Evolutionary conservation across 1,140 invertebrate genomes (phyloP).

Genomic region (Hyphantria cunea): DNA sequence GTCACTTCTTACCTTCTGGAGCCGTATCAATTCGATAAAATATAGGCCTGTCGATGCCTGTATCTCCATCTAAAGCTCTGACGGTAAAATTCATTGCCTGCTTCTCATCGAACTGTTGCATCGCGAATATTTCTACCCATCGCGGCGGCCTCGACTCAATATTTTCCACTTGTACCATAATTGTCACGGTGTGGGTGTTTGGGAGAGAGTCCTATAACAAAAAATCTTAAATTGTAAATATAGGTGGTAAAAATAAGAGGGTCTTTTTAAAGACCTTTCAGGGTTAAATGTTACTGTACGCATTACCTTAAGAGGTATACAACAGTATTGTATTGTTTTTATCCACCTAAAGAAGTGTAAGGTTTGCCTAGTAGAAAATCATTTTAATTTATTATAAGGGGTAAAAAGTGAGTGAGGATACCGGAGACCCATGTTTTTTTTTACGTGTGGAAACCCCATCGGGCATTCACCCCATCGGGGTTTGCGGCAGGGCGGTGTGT

Average conservation of each 20-base stretch:
- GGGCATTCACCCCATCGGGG: too few species aligned
- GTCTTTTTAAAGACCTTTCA: not conserved
- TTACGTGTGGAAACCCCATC: too few species aligned
- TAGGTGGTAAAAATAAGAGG: not conserved
- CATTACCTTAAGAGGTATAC: too few species aligned
- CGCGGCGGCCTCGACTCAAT: constrained; percentile 78
- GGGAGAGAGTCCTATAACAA: constrained; percentile 65
- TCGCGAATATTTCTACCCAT: constrained; percentile 79
- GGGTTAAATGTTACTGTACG: not conserved
- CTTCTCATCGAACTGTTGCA: constrained; percentile 81
- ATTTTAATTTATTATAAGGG: too few species aligned
- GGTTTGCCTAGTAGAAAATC: too few species aligned
- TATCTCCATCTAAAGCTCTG: constrained; percentile 82
- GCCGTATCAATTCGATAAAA: constrained; percentile 66
- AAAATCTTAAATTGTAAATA: constrained; percentile 19
- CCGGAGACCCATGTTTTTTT: too few species aligned
- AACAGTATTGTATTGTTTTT: too few species aligned
- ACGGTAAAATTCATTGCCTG: constrained; percentile 63
- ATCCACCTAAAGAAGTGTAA: too few species aligned
- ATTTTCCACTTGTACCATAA: constrained; percentile 81
- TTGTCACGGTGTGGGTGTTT: constrained; percentile 68
- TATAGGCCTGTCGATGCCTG: constrained; percentile 77
- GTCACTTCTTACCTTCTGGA: too few species aligned
- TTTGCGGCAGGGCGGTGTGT: too few species aligned
- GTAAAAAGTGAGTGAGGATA: too few species aligned